These are phyloP conservation scores for Rhimphoctona megacephalus DNA, from an alignment of 2,888 invertebrate species.

Conservation along the genomic window DNA sequence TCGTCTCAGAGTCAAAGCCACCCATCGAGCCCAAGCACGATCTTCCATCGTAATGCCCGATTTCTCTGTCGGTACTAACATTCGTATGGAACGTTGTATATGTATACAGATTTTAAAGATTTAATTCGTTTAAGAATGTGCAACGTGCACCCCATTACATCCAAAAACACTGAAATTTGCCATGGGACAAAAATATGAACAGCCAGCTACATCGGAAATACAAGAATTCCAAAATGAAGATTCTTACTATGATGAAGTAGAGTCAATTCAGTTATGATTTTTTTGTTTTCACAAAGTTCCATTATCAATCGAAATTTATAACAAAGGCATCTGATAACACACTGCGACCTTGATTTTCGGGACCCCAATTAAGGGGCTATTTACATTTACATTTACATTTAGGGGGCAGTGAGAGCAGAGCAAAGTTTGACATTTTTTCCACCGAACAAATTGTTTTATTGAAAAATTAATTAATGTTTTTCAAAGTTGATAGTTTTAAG, in stretches of 20 bases:
- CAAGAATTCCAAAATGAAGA: neutral
- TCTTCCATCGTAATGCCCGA: slow-evolving; percentile 41
- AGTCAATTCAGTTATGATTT: neutral
- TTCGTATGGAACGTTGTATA: slow-evolving; percentile 3
- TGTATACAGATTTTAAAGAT: neutral
- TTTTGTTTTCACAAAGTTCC: too few species aligned
- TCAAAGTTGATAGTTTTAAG: too few species aligned
- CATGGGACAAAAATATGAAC: neutral
- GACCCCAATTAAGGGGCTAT: too few species aligned
- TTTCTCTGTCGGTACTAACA: slow-evolving; percentile 17
- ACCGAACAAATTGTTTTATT: too few species aligned
- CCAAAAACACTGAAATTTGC: neutral
- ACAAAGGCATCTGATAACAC: too few species aligned
- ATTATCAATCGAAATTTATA: too few species aligned
- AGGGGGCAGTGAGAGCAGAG: too few species aligned
- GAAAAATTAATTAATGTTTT: too few species aligned
- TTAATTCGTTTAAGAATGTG: neutral
- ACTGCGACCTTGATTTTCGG: too few species aligned
- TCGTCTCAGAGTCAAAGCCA: slow-evolving; percentile 38
- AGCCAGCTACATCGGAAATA: neutral
- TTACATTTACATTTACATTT: too few species aligned
- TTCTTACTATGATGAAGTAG: neutral
- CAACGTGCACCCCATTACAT: neutral
- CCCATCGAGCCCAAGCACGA: slow-evolving; percentile 39
- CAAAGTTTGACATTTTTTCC: too few species aligned